Conservation (phyloP, 2,113 vertebrate genomes). For the Odontophorus gujanensis region DNA sequence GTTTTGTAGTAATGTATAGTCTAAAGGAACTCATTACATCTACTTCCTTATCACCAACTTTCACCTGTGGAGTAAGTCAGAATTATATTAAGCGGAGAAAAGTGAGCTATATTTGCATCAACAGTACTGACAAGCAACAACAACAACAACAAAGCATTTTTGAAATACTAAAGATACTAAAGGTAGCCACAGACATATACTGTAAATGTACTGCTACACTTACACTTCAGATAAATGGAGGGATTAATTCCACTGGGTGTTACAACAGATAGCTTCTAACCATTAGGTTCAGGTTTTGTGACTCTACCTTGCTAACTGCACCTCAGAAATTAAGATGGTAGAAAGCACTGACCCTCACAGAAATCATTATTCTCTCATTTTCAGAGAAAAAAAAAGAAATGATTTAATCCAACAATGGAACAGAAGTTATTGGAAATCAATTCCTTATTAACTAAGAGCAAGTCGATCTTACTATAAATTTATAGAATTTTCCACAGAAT, state of each 20-base stretch:
- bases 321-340: background rate
- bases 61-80: slow-evolving; percentile 71
- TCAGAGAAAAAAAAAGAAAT: background rate
- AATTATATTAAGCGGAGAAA: background rate
- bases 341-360: background rate
- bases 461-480: background rate
- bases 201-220: background rate
- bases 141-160: background rate
- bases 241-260: background rate
- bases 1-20: slow-evolving; percentile 81
- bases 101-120: background rate
- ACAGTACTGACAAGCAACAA: background rate
- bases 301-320: background rate
- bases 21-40: slow-evolving; percentile 80
- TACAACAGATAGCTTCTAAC: background rate
- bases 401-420: background rate
- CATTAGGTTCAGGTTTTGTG: background rate
- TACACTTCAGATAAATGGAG: background rate
- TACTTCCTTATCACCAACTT: slow-evolving; percentile 82
- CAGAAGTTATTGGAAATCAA: background rate
- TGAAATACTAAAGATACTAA: background rate
- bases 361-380: background rate
- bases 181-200: background rate
- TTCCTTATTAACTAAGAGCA: background rate
- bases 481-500: background rate